Base-by-base conservation (phyloP, 2,797 vertebrate species). In the Epinephelus coioides region DNA sequence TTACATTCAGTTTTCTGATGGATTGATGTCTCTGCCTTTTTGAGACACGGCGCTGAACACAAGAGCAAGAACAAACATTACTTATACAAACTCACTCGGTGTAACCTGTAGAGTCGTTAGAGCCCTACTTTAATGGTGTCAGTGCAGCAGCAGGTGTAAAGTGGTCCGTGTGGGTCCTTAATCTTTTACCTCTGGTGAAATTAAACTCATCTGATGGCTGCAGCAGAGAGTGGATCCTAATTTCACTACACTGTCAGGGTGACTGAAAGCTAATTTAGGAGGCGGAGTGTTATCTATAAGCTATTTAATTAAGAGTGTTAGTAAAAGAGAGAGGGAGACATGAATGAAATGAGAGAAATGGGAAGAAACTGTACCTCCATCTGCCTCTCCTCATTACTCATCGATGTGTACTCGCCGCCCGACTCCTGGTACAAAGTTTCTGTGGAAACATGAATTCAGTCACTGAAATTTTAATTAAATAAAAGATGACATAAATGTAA, bases 381-480 rank as follows among this genome's bases (percentile, higher is more conserved):
- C 63, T 97, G 96, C 72, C 94, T 92, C 82, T 98, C 97, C 90
- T 96, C 95, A 0, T 94, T 96, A 87, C 94, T 95, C 82, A 95
- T 92, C 55, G 89, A 95, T 0, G 86, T 86, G 77, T 96, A 98
- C 66, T 97, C 96, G 0, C 93, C 94, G 9, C 94, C 68, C 0
- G 94, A 94, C 88, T 97, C 97, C 53, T 94, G 96, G 68, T 96
- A 97, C 71, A 97, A 87, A 6, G 96, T 89, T 53, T 95, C 98
- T 99, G 91, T 60, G 92, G 91, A 83, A 50, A 76, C 14, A 88
- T 1, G 14, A 34, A 46, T 61, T 69, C 11, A 54, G 57, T 60
- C 8, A 30, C 25, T 25, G 25, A 25, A 25, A 25, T 25, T 25
- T 25, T 25, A 9, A 9, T 9, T 40, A 19, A 21, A 40, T 9